Evolutionary conservation across 2,797 vertebrate species (phyloP), one percentile per base, ranked within the genome.

Genomic region (Lindbergichthys nudifrons): DNA sequence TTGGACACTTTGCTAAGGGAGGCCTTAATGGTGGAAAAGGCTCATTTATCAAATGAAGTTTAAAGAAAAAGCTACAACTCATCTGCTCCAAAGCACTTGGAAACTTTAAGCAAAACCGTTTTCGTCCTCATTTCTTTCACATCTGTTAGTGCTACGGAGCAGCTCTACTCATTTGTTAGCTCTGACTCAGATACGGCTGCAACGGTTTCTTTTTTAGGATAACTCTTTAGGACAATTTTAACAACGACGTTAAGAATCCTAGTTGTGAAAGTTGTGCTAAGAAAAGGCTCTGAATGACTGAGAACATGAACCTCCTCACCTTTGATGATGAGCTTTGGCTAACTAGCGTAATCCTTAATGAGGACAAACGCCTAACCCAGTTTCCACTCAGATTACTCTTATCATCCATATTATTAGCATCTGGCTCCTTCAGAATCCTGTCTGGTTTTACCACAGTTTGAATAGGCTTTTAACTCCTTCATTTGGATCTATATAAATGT

Each of bases 31-130:
- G 84, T 84, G 80, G 84, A 91, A 85, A 82, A 85, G 83, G 83
- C 69, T 88, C 86, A 88, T 89, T 89, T 86, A 85, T 89, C 81
- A 92, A 89, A 90, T 82, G 61, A 87, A 87, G 78, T 87, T 79
- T 46, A 80, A 90, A 89, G 89, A 85, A 58, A 81, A 90, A 90
- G 58, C 23, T 70, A 82, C 80, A 83, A 70, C 61, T 77, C 52
- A 72, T 75, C 81, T 82, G 51, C 77, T 87, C 66, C 26, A 18
- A 21, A 67, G 78, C 75, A 73, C 66, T 87, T 80, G 80, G 82
- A 87, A 87, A 89, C 75, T 77, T 84, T 57, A 73, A 64, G 83
- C 69, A 67, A 84, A 81, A 77, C 64, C 32, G 78, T 82, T 86
- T 89, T 76, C 84, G 78, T 88, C 74, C 77, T 76, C 41, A 57